These are phyloP conservation scores for Neoarius graeffei DNA, from an alignment of 2,113 vertebrate species.

Conservation along the genomic window DNA sequence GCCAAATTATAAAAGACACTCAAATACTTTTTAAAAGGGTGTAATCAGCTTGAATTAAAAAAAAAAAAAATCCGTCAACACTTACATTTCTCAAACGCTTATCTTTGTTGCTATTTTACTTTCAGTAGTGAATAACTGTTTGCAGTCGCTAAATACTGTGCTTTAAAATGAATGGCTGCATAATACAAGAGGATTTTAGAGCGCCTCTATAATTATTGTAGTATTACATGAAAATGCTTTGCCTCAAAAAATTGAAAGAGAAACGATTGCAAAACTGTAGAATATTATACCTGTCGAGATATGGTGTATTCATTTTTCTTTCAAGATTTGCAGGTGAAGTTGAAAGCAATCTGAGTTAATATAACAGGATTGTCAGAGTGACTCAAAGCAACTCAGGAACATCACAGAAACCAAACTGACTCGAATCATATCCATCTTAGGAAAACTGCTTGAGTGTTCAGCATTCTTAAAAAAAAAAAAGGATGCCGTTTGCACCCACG, in stretches of 20 bases:
- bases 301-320: background rate
- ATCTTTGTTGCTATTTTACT: background rate
- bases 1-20: no score
- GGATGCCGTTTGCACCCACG: no score
- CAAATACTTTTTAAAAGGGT: no score
- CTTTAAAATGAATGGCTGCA: background rate
- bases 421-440: background rate
- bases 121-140: background rate
- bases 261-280: background rate
- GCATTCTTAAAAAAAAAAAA: background rate
- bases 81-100: no score
- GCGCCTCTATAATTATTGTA: no score
- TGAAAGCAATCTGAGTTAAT: background rate
- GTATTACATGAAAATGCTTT: no score
- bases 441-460: background rate
- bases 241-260: background rate
- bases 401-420: background rate
- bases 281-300: background rate
- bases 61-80: no score
- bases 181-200: background rate
- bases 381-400: background rate
- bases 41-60: no score
- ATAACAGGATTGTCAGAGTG: background rate
- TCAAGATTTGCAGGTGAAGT: background rate
- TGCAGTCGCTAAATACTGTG: background rate